Base-by-base conservation (phyloP, 2,888 invertebrate genomes). In the Anoncus sp. region DNA sequence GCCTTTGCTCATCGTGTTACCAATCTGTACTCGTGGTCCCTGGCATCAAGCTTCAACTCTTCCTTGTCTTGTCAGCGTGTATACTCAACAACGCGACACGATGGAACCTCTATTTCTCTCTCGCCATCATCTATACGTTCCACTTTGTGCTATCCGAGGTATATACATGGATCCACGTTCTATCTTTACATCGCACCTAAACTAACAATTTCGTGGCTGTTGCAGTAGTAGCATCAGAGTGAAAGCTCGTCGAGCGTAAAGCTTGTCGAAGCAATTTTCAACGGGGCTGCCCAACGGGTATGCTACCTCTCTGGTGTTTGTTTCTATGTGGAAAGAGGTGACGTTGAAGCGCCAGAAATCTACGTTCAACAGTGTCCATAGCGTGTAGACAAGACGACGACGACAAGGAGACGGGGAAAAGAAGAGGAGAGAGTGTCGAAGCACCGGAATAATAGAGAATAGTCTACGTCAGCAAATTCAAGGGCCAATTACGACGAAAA, bases 251-350 rank as follows among this genome's bases (percentile, higher is more conserved):
- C 47, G 38, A 72, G 63, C 57, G 63, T 49, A 38, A 72, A 72
- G 65, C 72, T 65, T 57, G 72, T 65, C 63, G 72, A 38, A 72
- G 72, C 72, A 72, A 72, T 72, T 72, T 72, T 65, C 72, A 31
- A 65, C 63, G 72, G 22, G 45, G 63, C 35, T 47, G 40, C 38
- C 49, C 38, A n/a, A n/a, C 40, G 63, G 63, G 31, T 16, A 35
- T 63, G 27, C 63, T 20, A 20, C 14, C 24, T 20, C 22, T 3
- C 49, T 43, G 20, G 18, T 53, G 22, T 71, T 49, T 43, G 14
- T 27, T 27, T 14, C 59, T 27, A 27, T 22, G 14, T 9, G 49
- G 9, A 2, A 20, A 43, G 22, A 35, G 27, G 31, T 4, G 22
- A 40, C 40, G 43, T 16, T 22, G 4, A 12, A 38, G 22, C 57